Evolutionary conservation across 2,888 invertebrate species (phyloP), one percentile per base, ranked within the genome.

Genomic region (Acrobasis repandana): DNA sequence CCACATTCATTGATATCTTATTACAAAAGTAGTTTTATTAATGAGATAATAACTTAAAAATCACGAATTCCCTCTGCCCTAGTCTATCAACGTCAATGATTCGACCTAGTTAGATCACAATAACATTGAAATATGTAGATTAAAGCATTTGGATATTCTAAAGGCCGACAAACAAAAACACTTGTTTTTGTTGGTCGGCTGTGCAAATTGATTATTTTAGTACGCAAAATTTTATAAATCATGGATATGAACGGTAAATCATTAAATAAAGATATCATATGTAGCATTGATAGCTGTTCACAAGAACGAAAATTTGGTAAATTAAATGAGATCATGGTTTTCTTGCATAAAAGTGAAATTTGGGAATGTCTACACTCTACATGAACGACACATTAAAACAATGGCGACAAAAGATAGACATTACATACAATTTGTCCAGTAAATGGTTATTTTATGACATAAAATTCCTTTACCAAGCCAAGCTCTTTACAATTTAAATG

Each of bases 261-360:
- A 43, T 5, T n/a, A n/a, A 43, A 43, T 28, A 28, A 28, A 28
- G 0, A 28, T 28, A 28, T 5, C 8, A 28, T 28, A 28, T 4
- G 28, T 28, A 43, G 11, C 14, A 43, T 14, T 43, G 43, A 20
- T 49, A 18, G 0, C 71, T 70, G 65, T 73, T 71, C 67, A 76
- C 71, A 73, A 76, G 73, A 70, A 73, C 77, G 66, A 78, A 73
- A 80, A 78, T 86, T 89, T 86, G 86, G 88, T 88, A 83, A 82
- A 79, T 80, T 77, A 80, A 69, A 81, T 83, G 88, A 89, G 86
- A 88, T 88, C 88, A 85, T 76, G 82, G 76, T 64, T 62, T 63
- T 59, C 58, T 18, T 48, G 18, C 10, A 48, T 48, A 15, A 18
- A 28, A 15, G 28, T 47, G 47, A 56, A 14, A 64, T 60, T 61